Evolutionary conservation across 2,113 vertebrate species (phyloP).

Genomic region (Sturnira hondurensis): DNA sequence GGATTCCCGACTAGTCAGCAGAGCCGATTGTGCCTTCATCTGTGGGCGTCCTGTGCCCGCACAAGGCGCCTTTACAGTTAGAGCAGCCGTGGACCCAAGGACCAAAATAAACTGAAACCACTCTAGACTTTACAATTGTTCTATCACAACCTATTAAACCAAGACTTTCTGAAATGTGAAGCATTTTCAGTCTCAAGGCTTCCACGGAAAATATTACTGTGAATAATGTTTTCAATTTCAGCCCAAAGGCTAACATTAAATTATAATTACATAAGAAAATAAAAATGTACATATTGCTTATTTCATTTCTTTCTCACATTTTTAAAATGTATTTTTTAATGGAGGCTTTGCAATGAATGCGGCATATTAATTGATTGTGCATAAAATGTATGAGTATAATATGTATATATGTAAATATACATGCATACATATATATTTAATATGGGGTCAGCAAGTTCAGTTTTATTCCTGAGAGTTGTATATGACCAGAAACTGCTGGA

Average conservation of each 20-base stretch:
- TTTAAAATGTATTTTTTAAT: background rate
- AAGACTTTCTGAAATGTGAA: constrained; percentile 34
- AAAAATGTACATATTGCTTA: constrained; percentile 32
- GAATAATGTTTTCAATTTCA: constrained; percentile 32
- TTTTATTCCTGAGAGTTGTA: background rate
- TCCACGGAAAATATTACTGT: constrained; percentile 32
- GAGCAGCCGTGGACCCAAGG: background rate
- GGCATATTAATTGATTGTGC: background rate
- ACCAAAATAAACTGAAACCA: background rate
- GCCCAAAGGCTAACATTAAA: constrained; percentile 21
- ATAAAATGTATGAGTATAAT: background rate
- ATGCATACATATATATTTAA: background rate
- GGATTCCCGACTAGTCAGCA: background rate
- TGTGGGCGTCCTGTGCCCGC: background rate
- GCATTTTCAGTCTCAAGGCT: background rate
- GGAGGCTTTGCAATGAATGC: background rate
- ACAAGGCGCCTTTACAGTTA: background rate
- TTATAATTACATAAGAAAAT: constrained; percentile 18
- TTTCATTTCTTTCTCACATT: constrained; percentile 15
- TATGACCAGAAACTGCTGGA: background rate
- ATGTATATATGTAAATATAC: background rate
- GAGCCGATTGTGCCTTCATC: background rate
- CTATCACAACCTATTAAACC: background rate
- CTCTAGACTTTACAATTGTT: background rate
- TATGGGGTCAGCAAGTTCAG: background rate